Evolutionary conservation across 1,140 invertebrate genomes (phyloP).

Genomic region (Laupala kohalensis): DNA sequence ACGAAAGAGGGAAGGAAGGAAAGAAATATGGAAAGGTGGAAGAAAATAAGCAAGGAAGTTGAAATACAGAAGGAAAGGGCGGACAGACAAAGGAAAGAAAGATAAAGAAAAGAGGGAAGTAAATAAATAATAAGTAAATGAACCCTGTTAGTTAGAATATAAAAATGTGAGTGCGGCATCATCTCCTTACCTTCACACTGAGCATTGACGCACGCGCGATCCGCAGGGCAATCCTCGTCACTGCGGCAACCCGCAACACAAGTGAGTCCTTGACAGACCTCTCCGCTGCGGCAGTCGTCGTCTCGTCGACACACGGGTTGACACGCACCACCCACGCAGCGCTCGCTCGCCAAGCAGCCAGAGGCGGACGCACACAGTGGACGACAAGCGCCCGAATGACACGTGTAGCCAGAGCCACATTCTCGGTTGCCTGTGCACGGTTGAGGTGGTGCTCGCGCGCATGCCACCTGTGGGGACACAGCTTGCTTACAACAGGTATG

Average conservation of each 20-base stretch:
- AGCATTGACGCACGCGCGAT: conserved; percentile 56
- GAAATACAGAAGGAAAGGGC: conserved; percentile 2
- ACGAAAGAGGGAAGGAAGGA: too few species aligned
- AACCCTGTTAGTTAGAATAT: too few species aligned
- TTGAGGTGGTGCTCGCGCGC: conserved; percentile 56
- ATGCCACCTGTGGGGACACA: conserved; percentile 43
- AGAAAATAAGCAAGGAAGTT: neutral
- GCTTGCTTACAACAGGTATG: too few species aligned
- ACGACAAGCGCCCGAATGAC: conserved; percentile 54
- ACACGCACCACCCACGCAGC: conserved; percentile 49
- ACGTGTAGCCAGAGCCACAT: conserved; percentile 52
- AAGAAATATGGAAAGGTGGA: too few species aligned
- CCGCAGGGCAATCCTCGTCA: conserved; percentile 56
- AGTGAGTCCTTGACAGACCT: conserved; percentile 67
- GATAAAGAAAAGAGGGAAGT: too few species aligned
- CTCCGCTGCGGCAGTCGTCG: conserved; percentile 66
- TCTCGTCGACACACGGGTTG: conserved; percentile 59
- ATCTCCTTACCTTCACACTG: conserved; percentile 43
- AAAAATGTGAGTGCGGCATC: conserved; percentile 1
- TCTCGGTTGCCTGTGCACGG: conserved; percentile 58
- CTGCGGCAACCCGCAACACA: conserved; percentile 68
- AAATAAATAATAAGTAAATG: conserved; percentile 8
- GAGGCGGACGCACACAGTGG: conserved; percentile 58
- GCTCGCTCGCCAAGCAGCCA: conserved; percentile 68
- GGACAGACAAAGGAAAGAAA: neutral